Evolutionary conservation across 2,113 vertebrate species (phyloP), one percentile per base, ranked within the genome.

Genomic region (Macrotus californicus): DNA sequence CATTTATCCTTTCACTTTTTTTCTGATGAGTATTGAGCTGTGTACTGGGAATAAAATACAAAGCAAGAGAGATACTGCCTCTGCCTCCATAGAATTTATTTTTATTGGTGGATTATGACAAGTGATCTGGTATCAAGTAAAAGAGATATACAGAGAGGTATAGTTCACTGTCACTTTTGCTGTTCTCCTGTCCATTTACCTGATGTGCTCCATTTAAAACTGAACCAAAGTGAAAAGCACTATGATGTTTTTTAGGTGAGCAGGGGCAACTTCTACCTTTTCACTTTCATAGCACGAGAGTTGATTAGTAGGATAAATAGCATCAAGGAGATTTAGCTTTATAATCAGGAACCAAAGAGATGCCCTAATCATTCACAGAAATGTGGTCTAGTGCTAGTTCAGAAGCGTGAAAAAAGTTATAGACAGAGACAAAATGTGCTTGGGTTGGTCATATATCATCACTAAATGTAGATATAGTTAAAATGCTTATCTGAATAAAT

Each of bases 1-100:
- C 64, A 89, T 84, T 91, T 70, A 91, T 91, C 73, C n/a, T 91
- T 90, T 86, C 52, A 56, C 79, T 87, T 50, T 79, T 83, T 88
- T 54, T 83, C 12, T 77, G 29, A 41, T 89, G 12, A 36, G 11
- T 24, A 46, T 39, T 83, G 43, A 72, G 39, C 64, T 75, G 22
- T 36, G 10, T 91, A 36, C 4, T 80, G 15, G 77, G 36, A 29
- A 75, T 70, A 93, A 72, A 80, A 86, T 19, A 93, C 22, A 91
- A 91, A 92, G 5, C 26, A 86, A 56, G 41, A 91, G 18, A 93
- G 64, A 76, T 19, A 72, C 14, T 54, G 2, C 34, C 21, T 87
- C 54, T 90, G 22, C 26, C 22, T 56, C 26, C 43, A 83, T 6
- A 91, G 31, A 94, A 69, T 94, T 94, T 75, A 61, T 66, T 82